Base-by-base conservation (phyloP, 2,797 vertebrate species). In the Pempheris klunzingeri region DNA sequence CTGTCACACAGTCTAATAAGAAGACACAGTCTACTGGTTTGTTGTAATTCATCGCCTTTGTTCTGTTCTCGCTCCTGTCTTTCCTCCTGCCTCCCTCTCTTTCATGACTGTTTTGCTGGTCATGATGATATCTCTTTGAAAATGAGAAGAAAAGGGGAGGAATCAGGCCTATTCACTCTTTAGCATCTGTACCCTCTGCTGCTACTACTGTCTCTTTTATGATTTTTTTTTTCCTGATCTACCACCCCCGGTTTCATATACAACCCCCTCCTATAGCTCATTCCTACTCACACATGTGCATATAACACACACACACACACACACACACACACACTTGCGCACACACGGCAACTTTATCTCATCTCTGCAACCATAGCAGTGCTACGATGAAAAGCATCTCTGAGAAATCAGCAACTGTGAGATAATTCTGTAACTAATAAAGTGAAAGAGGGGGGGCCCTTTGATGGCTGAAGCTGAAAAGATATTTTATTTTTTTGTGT, bases 381-480 rank as follows among this genome's bases (percentile, higher is more conserved):
- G 81, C 52, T 73, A 80, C 60, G 84, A 92, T 89, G 87, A 85
- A 87, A 87, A 74, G 84, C 83, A 93, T 95, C 94, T 88, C 94
- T 91, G 95, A 95, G 94, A 96, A 96, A 97, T 96, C 95, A 95
- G 95, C 95, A 94, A 96, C 94, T 96, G 96, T 96, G 95, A 96
- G 96, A 96, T 96, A 96, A 96, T 96, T 97, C 96, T 97, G 96
- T 96, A 96, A 96, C 96, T 97, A 97, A 97, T 96, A 97, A 97
- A 97, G 93, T 96, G 95, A 97, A 97, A 96, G n/a, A n/a, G 93
- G 86, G 80, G 76, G 81, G 91, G 80, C 65, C 92, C 96, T 98
- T 98, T 97, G 96, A 98, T 96, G 96, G 95, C 95, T 96, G 91
- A 95, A 93, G 95, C 97, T 97, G 97, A 97, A 99, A 98, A 98